Percentiles rank a stretch among this genome's conserved stretches.
Conservation (phyloP, 2,797 vertebrate genomes). For the Typhlichthys eigenmanni region DNA sequence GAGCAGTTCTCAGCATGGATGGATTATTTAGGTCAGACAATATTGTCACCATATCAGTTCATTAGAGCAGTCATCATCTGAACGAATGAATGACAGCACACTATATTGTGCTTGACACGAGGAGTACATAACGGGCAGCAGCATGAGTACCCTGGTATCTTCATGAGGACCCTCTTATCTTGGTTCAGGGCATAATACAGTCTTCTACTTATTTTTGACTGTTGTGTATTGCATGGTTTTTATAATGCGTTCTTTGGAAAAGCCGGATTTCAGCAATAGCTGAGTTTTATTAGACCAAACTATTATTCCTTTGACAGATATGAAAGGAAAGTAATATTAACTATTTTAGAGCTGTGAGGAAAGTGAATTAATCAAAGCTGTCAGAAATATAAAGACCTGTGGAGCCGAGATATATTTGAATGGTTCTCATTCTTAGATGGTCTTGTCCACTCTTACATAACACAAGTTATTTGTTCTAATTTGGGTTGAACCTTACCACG, state of each 20-base stretch:
- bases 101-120: slow-evolving; percentile 46
- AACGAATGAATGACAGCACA: slow-evolving; percentile 51
- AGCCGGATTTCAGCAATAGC: slow-evolving; percentile 11
- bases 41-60: slow-evolving; percentile 38
- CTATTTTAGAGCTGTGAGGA: slow-evolving; percentile 23
- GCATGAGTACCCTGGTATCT: slow-evolving; percentile 26
- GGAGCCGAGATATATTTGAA: slow-evolving; percentile 9
- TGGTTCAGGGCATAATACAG: slow-evolving; percentile 24
- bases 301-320: slow-evolving; percentile 34
- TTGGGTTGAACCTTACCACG: background rate
- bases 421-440: background rate
- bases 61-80: slow-evolving; percentile 42
- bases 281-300: slow-evolving; percentile 13
- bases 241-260: slow-evolving; percentile 3
- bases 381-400: slow-evolving; percentile 9
- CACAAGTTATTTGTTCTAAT: slow-evolving; percentile 9
- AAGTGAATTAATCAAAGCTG: slow-evolving; percentile 23
- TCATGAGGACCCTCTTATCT: slow-evolving; percentile 11
- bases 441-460: background rate
- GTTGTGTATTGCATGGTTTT: slow-evolving; percentile 5
- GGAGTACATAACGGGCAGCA: slow-evolving; percentile 50
- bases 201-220: slow-evolving; percentile 8
- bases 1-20: too few species aligned
- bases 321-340: slow-evolving; percentile 29
- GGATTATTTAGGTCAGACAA: background rate